phyloP scores from a whole-genome alignment of 53 echinoderm and acorn worm species.

The Temnopleurus reevesii region DNA sequence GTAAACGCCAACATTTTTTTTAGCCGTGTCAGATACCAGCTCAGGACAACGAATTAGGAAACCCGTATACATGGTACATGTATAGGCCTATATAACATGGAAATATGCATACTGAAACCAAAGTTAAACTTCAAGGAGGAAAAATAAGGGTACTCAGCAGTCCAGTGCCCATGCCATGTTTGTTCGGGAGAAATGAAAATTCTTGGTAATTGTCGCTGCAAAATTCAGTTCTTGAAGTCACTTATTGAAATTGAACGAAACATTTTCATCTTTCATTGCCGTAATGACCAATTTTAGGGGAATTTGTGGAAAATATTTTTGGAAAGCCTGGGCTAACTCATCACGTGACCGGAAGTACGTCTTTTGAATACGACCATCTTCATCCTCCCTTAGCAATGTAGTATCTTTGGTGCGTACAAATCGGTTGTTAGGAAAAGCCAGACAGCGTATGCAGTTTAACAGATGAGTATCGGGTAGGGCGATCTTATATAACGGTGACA shows the following conservation, averaged over 20 bases:
- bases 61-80: too few species aligned
- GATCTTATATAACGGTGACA: not conserved
- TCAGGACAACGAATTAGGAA: too few species aligned
- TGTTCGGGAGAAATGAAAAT: too few species aligned
- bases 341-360: constrained; percentile 32
- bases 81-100: too few species aligned
- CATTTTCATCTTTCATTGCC: constrained; percentile 21
- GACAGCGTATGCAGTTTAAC: not conserved
- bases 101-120: too few species aligned
- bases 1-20: too few species aligned
- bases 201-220: too few species aligned
- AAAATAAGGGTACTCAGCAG: too few species aligned
- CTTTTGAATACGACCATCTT: not conserved
- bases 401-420: constrained; percentile 51
- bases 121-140: too few species aligned
- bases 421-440: constrained; percentile 18
- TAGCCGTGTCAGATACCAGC: too few species aligned
- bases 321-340: constrained; percentile 8
- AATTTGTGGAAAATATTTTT: constrained; percentile 16
- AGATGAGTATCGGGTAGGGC: not conserved
- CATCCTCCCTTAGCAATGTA: constrained; percentile 5
- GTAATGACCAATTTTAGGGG: not conserved
- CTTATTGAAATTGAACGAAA: constrained; percentile 18
- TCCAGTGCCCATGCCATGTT: too few species aligned
- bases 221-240: not conserved